Conservation (phyloP, 2,797 vertebrate genomes). For the Netta rufina region DNA sequence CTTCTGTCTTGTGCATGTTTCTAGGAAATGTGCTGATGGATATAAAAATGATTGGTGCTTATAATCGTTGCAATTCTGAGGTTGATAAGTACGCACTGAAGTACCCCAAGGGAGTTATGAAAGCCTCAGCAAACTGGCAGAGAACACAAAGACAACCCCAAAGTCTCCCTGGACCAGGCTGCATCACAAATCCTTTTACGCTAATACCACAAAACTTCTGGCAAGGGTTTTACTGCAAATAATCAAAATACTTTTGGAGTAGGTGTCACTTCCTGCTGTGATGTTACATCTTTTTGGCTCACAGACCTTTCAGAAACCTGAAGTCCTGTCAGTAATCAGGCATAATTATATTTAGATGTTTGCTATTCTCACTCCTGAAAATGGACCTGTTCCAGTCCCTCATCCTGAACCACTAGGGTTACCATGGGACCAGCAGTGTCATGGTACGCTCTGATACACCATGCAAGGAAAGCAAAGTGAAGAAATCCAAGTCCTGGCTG, state of each 20-base stretch:
- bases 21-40: not conserved
- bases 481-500: not conserved
- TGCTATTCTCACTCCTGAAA: not conserved
- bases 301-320: not conserved
- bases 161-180: not conserved
- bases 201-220: not conserved
- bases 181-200: not conserved
- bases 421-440: not conserved
- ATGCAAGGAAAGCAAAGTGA: no score
- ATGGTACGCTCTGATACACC: not conserved
- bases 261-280: not conserved
- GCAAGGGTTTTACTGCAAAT: not conserved
- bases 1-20: not conserved
- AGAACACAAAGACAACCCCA: not conserved
- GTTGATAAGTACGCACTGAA: accelerated
- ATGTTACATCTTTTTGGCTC: not conserved
- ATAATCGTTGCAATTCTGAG: accelerated
- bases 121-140: not conserved
- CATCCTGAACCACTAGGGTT: not conserved
- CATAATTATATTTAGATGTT: not conserved
- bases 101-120: not conserved
- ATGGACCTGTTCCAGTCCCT: not conserved
- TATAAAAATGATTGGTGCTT: not conserved
- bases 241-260: not conserved
- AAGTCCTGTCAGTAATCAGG: not conserved